phyloP scores from a whole-genome alignment of 2,113 vertebrate genomes.

The Speoplatyrhinus poulsoni region DNA sequence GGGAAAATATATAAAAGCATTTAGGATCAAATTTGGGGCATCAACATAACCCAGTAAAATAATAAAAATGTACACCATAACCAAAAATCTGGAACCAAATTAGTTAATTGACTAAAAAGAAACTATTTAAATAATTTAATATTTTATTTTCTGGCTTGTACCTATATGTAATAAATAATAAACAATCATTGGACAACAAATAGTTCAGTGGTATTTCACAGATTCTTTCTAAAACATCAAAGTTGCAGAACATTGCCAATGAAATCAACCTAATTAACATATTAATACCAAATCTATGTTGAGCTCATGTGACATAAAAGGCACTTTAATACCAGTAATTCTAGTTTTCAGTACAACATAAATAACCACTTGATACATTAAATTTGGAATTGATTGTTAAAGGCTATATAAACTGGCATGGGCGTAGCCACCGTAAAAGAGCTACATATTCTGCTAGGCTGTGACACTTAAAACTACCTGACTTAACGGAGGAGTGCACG shows the following conservation, averaged over 20 bases:
- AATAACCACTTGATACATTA: not conserved
- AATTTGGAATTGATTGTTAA: not conserved
- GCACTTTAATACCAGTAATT: constrained; percentile 31
- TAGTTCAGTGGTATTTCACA: not conserved
- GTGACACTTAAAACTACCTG: not conserved
- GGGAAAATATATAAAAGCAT: constrained; percentile 1
- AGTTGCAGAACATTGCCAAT: not conserved
- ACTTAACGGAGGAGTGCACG: not conserved
- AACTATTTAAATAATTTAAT: not conserved
- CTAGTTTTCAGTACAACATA: not conserved
- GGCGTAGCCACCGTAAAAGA: not conserved
- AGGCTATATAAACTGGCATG: not conserved
- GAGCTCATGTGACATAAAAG: constrained; percentile 31
- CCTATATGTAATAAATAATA: not conserved
- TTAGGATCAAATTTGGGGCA: not conserved
- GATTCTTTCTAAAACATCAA: not conserved
- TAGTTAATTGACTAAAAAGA: not conserved
- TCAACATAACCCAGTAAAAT: not conserved
- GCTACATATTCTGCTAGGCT: not conserved
- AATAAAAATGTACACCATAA: not conserved
- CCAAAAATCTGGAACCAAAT: not conserved
- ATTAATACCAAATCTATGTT: constrained; percentile 12
- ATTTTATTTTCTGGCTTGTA: not conserved
- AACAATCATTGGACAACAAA: not conserved
- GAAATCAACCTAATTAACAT: constrained; percentile 1